Percentiles rank a stretch among this genome's conserved stretches.
phyloP scores from a whole-genome alignment of 2,888 invertebrate genomes.

The Cryptocephalus moraei region DNA sequence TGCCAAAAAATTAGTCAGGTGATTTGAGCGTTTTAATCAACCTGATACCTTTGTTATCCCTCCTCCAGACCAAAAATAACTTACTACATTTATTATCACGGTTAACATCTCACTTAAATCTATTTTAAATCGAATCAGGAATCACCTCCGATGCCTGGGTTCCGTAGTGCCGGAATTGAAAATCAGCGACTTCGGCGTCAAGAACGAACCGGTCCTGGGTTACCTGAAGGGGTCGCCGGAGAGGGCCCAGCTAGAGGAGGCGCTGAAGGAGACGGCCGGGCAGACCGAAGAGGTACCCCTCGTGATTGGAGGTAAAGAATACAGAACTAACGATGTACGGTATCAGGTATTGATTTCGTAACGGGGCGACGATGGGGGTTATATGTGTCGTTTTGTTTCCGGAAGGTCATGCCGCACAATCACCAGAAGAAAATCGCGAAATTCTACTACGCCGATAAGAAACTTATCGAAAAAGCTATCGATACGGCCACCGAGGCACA shows the following conservation, averaged over 20 bases:
- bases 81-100: too few species aligned
- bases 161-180: constrained; percentile 56
- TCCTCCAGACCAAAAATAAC: too few species aligned
- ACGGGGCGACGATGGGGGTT: too few species aligned
- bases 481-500: constrained; percentile 68
- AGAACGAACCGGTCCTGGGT: constrained; percentile 71
- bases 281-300: constrained; percentile 82
- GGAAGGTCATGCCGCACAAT: constrained; percentile 71
- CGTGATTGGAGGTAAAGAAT: constrained; percentile 88
- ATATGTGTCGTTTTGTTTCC: too few species aligned
- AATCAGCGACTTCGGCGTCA: constrained; percentile 55
- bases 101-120: too few species aligned
- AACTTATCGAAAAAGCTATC: constrained; percentile 78
- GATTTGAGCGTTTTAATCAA: too few species aligned
- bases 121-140: too few species aligned
- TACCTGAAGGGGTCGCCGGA: constrained; percentile 80
- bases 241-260: constrained; percentile 58
- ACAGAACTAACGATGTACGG: constrained; percentile 60
- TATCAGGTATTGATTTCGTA: constrained; percentile 55
- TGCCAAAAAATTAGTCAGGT: too few species aligned
- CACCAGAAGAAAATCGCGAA: constrained; percentile 81
- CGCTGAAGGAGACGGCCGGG: constrained; percentile 53
- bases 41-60: too few species aligned
- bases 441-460: constrained; percentile 83
- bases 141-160: constrained; percentile 38